phyloP scores from a whole-genome alignment of 2,113 vertebrate genomes.

The Phocoena phocoena region DNA sequence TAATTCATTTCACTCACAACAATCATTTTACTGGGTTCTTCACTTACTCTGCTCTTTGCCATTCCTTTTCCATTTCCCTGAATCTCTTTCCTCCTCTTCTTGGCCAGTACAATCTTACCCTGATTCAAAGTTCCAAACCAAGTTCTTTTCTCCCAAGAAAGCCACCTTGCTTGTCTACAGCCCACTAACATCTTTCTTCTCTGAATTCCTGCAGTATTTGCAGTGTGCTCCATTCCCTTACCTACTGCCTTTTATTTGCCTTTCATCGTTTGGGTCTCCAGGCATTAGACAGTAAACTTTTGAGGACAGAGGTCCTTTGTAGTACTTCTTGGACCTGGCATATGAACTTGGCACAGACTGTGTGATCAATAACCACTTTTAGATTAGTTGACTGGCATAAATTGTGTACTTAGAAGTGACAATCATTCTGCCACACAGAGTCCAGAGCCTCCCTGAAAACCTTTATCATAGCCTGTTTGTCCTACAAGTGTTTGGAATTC shows the following conservation, averaged over 20 bases:
- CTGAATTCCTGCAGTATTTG: background rate
- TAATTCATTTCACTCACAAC: background rate
- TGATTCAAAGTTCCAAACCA: background rate
- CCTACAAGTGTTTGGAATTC: background rate
- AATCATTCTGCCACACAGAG: background rate
- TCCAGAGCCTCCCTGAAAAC: background rate
- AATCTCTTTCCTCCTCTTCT: background rate
- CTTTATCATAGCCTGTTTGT: background rate
- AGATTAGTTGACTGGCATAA: background rate
- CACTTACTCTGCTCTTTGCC: background rate
- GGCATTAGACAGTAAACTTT: background rate
- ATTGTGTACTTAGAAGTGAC: background rate
- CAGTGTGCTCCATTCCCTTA: background rate
- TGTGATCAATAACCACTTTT: background rate
- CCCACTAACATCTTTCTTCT: background rate
- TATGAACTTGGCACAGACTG: background rate
- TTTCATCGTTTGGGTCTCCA: background rate
- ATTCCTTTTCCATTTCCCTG: background rate
- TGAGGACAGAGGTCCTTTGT: background rate
- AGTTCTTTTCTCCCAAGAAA: background rate
- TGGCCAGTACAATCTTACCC: background rate
- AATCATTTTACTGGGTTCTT: background rate
- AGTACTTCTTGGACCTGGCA: background rate
- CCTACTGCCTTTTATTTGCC: background rate
- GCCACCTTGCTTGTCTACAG: background rate